These are phyloP conservation scores for Diadema setosum DNA, from an alignment of 35 echinoderm and acorn worm species.

Conservation along the genomic window DNA sequence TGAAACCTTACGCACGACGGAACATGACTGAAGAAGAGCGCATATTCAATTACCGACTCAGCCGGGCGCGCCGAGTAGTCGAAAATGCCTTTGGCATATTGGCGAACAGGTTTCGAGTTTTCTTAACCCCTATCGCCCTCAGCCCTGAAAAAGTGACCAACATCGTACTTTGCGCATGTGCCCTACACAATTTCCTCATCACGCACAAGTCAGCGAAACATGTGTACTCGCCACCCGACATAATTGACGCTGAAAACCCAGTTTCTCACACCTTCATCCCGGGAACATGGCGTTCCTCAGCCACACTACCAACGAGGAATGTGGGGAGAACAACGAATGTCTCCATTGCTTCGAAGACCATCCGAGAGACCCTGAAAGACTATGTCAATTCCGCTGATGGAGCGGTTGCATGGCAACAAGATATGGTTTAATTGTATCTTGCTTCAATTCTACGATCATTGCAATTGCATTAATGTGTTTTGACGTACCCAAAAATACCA, in stretches of 20 bases:
- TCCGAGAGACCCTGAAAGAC: background rate
- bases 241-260: background rate
- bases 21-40: background rate
- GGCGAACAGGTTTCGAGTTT: conserved; percentile 40
- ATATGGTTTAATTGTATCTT: background rate
- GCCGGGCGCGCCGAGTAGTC: conserved; percentile 32
- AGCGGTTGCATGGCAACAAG: conserved; percentile 15
- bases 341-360: background rate
- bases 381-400: conserved; percentile 23
- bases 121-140: background rate
- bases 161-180: background rate
- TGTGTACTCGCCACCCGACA: background rate
- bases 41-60: conserved; percentile 70
- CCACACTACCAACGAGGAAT: background rate
- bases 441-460: too few relatives aligned
- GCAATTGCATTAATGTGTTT: too few relatives aligned
- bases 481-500: too few relatives aligned
- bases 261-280: background rate
- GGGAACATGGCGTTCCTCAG: background rate
- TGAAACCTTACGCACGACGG: conserved; percentile 23
- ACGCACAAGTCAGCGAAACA: background rate
- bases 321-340: background rate
- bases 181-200: conserved; percentile 20
- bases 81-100: conserved; percentile 81
- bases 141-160: background rate